Base-by-base conservation (phyloP, 2,888 invertebrate genomes). In the Eucera pruinosa region DNA sequence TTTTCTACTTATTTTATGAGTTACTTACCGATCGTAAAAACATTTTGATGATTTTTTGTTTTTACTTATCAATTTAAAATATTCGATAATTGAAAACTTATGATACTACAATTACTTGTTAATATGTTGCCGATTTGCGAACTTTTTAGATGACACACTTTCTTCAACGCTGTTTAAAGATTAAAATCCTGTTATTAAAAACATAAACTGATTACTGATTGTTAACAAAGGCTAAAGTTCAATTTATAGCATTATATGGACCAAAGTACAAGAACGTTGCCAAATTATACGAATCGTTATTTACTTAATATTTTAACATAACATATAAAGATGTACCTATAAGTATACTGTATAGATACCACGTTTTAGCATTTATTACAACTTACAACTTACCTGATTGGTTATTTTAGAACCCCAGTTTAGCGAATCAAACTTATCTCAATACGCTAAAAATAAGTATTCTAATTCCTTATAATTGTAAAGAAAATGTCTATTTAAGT, bases 21-120 rank as follows among this genome's bases (percentile, higher is more conserved):
- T 20, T 52, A 77, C 76, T 67, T 76, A 77, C 76, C 39, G 50
- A 25, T 20, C 55, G 48, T 18, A 25, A 47, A 68, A 76, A 62
- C 76, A 77, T 77, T 25, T 68, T 52, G 25, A 30, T 11, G 23
- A 7, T 48, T 13, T 0, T 50, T 33, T 48, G 27, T 70, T 79
- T 36, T n/a, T 13, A 58, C 13, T 23, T 47, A 13, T 36, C 13
- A 47, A 2, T 18, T 9, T 13, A 23, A 11, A n/a, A 6, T 25
- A 20, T 39, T 18, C 25, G 13, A 23, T 20, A 11, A 41, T 20
- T n/a, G n/a, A n/a, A n/a, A 11, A 18, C 9, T 13, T 4, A 11
- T 20, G 41, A 11, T 5, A 9, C 9, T 48, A 23, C 6, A 18
- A 4, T 52, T 30, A n/a, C 5, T 39, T 47, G 45, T 47, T 11